These are phyloP conservation scores for Megaleporinus macrocephalus DNA, from an alignment of 2,113 vertebrate species.

Conservation along the genomic window DNA sequence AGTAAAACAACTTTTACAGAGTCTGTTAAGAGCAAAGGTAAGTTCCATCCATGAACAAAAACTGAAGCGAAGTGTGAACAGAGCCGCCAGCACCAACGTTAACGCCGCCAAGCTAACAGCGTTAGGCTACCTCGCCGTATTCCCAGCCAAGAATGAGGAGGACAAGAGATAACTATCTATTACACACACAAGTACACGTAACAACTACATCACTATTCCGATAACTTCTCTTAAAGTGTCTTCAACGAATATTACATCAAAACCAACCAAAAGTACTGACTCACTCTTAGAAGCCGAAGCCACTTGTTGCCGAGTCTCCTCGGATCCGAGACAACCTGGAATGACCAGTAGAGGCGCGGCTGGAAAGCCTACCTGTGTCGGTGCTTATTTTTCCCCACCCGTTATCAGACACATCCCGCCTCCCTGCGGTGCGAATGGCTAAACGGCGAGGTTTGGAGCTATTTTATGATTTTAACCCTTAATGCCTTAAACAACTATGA, in stretches of 20 bases:
- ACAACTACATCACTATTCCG: too few species aligned
- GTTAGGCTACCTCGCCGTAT: background rate
- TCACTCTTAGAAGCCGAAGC: conserved; percentile 14
- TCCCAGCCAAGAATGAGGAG: background rate
- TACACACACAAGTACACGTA: background rate
- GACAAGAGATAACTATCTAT: background rate
- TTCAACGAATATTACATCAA: background rate
- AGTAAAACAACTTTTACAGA: background rate
- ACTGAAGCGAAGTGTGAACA: background rate
- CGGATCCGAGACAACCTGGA: conserved; percentile 26
- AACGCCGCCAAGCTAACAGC: background rate
- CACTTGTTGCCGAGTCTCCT: conserved; percentile 31
- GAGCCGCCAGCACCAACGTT: background rate
- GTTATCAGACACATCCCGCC: background rate
- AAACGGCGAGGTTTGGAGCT: background rate
- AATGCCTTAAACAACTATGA: too few species aligned
- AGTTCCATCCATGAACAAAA: background rate
- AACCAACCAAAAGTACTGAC: background rate
- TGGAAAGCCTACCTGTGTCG: conserved; percentile 44
- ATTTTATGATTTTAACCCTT: background rate
- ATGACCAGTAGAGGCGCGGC: conserved; percentile 57
- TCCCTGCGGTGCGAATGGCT: background rate
- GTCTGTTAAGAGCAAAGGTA: background rate
- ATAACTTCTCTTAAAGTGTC: background rate
- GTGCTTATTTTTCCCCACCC: background rate